phyloP scores from a whole-genome alignment of 2,113 vertebrate genomes.

The Vireo altiloquus region DNA sequence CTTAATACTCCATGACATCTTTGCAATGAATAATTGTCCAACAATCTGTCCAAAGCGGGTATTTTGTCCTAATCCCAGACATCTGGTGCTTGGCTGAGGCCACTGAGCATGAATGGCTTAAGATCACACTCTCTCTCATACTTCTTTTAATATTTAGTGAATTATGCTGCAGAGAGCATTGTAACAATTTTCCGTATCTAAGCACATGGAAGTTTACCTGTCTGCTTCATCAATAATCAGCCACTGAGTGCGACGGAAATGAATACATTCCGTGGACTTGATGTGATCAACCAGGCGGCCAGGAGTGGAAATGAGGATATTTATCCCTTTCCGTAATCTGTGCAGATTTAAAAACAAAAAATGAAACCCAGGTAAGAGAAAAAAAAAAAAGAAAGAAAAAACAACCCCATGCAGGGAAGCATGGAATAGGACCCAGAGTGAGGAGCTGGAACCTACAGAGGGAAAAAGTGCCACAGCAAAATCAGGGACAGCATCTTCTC shows the following conservation, averaged over 20 bases:
- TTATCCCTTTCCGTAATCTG: slow-evolving; percentile 94
- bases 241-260: slow-evolving; percentile 84
- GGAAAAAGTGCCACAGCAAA: background rate
- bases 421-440: background rate
- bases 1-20: background rate
- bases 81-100: background rate
- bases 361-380: background rate
- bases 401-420: background rate
- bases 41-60: background rate
- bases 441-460: background rate
- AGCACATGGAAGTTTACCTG: slow-evolving; percentile 73
- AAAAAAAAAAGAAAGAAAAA: background rate
- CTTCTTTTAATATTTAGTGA: background rate
- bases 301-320: slow-evolving; percentile 92
- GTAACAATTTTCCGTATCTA: background rate
- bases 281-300: slow-evolving; percentile 96
- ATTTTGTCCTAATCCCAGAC: background rate
- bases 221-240: slow-evolving; percentile 95
- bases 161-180: background rate
- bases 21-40: background rate
- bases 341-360: background rate
- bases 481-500: background rate
- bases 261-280: slow-evolving; percentile 85
- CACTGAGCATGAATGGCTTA: background rate
- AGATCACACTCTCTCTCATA: background rate